Evolutionary conservation across 2,113 vertebrate genomes (phyloP).

Genomic region (Neodon shergylaensis): DNA sequence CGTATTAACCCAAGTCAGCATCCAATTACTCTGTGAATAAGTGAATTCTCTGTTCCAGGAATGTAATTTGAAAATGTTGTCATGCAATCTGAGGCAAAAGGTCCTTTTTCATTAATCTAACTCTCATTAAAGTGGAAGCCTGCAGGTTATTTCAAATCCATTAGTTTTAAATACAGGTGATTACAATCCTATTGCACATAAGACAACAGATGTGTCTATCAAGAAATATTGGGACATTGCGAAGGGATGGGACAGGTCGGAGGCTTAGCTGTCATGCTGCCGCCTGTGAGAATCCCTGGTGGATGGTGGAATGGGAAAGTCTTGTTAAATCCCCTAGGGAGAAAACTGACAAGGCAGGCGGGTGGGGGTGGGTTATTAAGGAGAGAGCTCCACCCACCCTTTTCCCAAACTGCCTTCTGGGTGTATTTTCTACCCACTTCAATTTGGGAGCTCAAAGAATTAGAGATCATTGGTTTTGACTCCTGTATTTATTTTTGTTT

Average conservation of each 20-base stretch:
- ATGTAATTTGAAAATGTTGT: constrained; percentile 99
- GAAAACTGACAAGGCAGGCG: background rate
- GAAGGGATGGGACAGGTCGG: constrained; percentile 86
- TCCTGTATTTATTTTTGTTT: background rate
- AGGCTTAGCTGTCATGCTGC: constrained; percentile 81
- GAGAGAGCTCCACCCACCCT: background rate
- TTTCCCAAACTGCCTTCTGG: background rate
- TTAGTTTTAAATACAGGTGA: constrained; percentile 97
- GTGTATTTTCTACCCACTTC: constrained; percentile 4
- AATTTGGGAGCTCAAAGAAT: background rate
- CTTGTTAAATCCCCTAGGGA: background rate
- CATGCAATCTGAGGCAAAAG: constrained; percentile 93
- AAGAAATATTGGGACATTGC: constrained; percentile 85
- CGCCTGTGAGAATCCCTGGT: constrained; percentile 79
- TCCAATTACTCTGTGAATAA: constrained; percentile 99
- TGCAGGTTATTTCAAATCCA: constrained; percentile 95
- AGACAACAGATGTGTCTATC: constrained; percentile 90
- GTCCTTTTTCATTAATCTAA: constrained; percentile 94
- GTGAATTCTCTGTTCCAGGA: constrained; percentile 98
- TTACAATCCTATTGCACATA: constrained; percentile 88
- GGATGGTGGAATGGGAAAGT: constrained; percentile 33
- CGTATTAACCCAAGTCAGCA: constrained; percentile 99
- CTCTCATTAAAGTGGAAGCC: constrained; percentile 94
- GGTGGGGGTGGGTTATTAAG: accelerated
- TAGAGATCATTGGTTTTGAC: background rate